Evolutionary conservation across 1,140 invertebrate genomes (phyloP), one percentile per base, ranked within the genome.

Genomic region (Sinella curviseta): DNA sequence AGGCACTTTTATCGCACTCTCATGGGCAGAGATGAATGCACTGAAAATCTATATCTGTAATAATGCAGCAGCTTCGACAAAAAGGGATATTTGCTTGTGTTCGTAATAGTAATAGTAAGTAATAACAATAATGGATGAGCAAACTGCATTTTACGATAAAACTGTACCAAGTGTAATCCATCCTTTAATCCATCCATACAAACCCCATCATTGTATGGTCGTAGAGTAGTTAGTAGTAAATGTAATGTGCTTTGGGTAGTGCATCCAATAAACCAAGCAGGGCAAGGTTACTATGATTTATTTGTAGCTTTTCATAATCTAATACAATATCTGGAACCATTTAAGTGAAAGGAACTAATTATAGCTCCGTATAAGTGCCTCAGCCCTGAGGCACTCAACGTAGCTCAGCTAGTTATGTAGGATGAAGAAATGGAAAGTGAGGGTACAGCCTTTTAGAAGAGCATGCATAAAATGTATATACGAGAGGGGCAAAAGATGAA

Each of bases 321-420:
- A 16, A 60, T 60, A 60, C 57, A 48, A 48, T 48, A 60, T 60
- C 57, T 60, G 57, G 57, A 60, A 26, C 57, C 57, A 60, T 60
- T 48, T 60, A 60, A 60, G 57, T 60, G 57, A 60, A 60, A 60
- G 57, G 57, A 60, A 60, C 57, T 60, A 60, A 60, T 60, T 60
- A 60, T 60, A 26, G 24, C 57, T 17, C 57, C 57, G 57, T 60
- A 60, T 60, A 60, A 60, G 57, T 60, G 57, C 12, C 24, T 60
- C 14, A n/a, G 24, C 14, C 57, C 57, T n/a, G 8, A 26, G 24
- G 57, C 14, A 60, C 57, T 60, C 24, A 20, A 20, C 20, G 39
- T 48, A n/a, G n/a, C 39, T 48, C 39, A 17, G 39, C 39, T 48
- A 48, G 57, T 3, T 60, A 60, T 26, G 57, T 60, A 60, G 57